phyloP scores from a whole-genome alignment of 2,113 vertebrate genomes.

The Sorex fumeus region DNA sequence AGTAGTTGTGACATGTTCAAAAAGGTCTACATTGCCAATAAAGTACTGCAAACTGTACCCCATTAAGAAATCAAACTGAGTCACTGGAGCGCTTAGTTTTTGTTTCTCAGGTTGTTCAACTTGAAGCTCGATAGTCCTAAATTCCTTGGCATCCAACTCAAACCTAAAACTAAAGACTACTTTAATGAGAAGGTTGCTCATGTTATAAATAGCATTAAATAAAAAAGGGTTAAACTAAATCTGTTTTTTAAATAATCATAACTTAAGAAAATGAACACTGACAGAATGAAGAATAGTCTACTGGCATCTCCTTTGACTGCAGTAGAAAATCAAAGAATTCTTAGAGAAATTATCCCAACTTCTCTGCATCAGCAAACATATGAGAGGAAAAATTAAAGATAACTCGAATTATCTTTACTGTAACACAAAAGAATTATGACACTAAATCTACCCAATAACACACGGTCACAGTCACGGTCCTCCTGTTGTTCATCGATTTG shows the following conservation, averaged over 20 bases:
- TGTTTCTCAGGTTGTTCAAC: background rate
- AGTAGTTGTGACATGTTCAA: constrained; percentile 51
- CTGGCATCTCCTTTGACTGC: background rate
- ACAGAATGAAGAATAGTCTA: background rate
- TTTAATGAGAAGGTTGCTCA: background rate
- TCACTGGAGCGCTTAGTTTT: background rate
- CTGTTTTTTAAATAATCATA: background rate
- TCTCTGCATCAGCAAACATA: constrained; percentile 22
- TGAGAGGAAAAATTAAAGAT: background rate
- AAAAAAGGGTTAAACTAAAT: background rate
- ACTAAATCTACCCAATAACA: background rate
- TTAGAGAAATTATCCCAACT: background rate
- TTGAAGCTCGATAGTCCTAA: too few relatives aligned
- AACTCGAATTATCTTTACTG: background rate
- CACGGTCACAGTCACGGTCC: too few relatives aligned
- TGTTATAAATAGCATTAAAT: background rate
- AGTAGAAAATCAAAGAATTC: constrained; percentile 42
- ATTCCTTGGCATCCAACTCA: too few relatives aligned
- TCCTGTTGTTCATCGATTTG: too few relatives aligned
- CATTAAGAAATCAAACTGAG: constrained; percentile 43
- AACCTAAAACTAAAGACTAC: background rate
- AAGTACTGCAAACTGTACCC: background rate
- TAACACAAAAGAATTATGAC: background rate
- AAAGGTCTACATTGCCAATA: constrained; percentile 29
- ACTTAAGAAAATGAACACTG: constrained; percentile 46